Evolutionary conservation across 2,797 vertebrate species (phyloP), one percentile per base, ranked within the genome.

Genomic region (Tenualosa ilisha): DNA sequence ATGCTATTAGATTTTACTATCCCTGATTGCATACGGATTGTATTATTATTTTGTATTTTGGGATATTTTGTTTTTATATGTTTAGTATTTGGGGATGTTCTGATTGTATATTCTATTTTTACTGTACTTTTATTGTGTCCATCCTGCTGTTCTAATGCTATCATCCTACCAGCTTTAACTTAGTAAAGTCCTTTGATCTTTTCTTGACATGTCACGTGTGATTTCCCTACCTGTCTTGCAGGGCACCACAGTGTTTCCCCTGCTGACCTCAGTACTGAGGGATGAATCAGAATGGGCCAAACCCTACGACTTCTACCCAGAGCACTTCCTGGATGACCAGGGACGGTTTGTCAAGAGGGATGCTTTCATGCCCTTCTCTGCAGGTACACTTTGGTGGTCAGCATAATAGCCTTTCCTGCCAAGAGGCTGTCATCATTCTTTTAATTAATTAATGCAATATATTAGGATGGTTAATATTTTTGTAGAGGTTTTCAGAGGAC

Each of bases 281-380:
- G 93, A 93, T 86, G 90, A 92, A 81, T 90, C 61, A n/a, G 89
- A 92, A 31, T 93, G 93, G 92, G 89, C 91, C 68, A 91, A 51
- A 1, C 89, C 90, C 0, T 0, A 85, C 54, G 85, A 7, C 9
- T 93, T 93, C 15, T 89, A 93, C 84, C 92, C 92, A 24, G 83
- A 22, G 11, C 90, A 92, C 51, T 93, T 93, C 68, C 88, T 92
- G 6, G 88, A 91, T 59, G 85, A 88, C 9, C 50, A 91, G 59
- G 90, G 91, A 0, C 81, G 20, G 0, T 90, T 92, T 53, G 40
- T 88, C 12, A 91, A 91, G 84, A 91, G 83, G 53, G 91, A 93
- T 0, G 91, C 91, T n/a, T 93, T 92, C 56, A 72, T 93, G 85
- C 90, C 91, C 1, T 93, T 93, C 84, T 92, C 92, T 88, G 90